Evolutionary conservation across 2,113 vertebrate species (phyloP).

Genomic region (Merops nubicus): DNA sequence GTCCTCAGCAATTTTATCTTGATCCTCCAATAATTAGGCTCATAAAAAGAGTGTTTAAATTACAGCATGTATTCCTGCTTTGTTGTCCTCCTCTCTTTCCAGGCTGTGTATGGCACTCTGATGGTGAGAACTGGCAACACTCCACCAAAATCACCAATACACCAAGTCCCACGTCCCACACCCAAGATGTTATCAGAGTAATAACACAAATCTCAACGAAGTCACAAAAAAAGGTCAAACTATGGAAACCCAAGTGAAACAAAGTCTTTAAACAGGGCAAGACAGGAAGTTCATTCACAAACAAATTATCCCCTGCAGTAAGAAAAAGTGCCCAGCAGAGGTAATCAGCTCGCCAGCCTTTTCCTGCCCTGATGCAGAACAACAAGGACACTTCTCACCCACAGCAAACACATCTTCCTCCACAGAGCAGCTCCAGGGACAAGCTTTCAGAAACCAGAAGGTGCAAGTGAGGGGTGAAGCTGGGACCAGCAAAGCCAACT

Average conservation of each 20-base stretch:
- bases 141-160: neutral
- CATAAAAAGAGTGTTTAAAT: slow-evolving; percentile 8
- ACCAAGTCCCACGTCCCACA: neutral
- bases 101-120: neutral
- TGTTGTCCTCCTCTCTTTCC: neutral
- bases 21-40: neutral
- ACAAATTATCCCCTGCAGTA: slow-evolving; percentile 53
- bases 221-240: slow-evolving; percentile 12
- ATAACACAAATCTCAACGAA: slow-evolving; percentile 30
- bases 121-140: neutral
- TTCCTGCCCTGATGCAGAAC: slow-evolving; percentile 27
- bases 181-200: slow-evolving; percentile 43
- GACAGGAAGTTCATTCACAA: slow-evolving; percentile 52
- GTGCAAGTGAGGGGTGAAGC: neutral
- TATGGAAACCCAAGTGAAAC: slow-evolving; percentile 31
- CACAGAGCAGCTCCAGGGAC: neutral
- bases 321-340: slow-evolving; percentile 44
- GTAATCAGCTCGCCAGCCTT: slow-evolving; percentile 53
- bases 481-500: neutral
- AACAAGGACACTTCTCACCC: slow-evolving; percentile 46
- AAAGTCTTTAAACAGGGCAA: slow-evolving; percentile 28
- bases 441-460: neutral
- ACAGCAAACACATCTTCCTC: slow-evolving; percentile 36
- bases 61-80: neutral
- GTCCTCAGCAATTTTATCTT: slow-evolving; percentile 35